A percentile compares a stretch with the other conserved stretches of the same genome.
Evolutionary conservation across 2,888 invertebrate species (phyloP).

Genomic region (Perizoma flavofasciatum): DNA sequence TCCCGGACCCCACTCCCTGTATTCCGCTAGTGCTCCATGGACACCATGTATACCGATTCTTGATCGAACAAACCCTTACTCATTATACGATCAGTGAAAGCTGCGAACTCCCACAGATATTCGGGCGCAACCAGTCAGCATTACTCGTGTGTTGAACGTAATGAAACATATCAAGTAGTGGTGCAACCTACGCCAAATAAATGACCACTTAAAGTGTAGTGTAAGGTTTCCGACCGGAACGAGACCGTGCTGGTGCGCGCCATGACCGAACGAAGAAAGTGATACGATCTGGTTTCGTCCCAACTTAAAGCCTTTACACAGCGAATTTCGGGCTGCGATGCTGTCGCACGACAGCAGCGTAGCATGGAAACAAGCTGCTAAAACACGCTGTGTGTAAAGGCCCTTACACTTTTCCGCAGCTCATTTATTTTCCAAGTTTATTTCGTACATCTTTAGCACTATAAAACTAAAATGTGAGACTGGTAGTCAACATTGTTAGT

Average conservation of each 20-base stretch:
- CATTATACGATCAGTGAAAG: constrained; percentile 64
- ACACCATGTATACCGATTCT: constrained; percentile 54
- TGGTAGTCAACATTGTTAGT: constrained; percentile 83
- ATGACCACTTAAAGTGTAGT: constrained; percentile 78
- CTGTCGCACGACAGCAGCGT: neutral
- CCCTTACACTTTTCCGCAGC: constrained; percentile 65
- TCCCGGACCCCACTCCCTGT: constrained; percentile 56
- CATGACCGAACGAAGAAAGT: constrained; percentile 52
- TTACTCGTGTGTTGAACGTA: constrained; percentile 70
- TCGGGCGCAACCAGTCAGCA: constrained; percentile 77
- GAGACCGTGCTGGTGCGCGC: constrained; percentile 48
- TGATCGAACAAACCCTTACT: constrained; percentile 58
- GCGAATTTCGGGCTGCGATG: neutral
- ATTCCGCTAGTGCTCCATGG: constrained; percentile 64
- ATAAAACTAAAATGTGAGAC: constrained; percentile 83
- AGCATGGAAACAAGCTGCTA: neutral
- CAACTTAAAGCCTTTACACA: constrained; percentile 37
- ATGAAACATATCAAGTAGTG: constrained; percentile 83
- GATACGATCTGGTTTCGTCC: constrained; percentile 77
- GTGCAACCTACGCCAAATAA: constrained; percentile 72
- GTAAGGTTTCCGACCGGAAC: constrained; percentile 66
- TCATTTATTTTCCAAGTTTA: constrained; percentile 69
- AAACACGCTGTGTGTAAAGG: constrained; percentile 6
- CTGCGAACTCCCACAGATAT: constrained; percentile 68
- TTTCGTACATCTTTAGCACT: constrained; percentile 80